A percentile compares a stretch with the other conserved stretches of the same genome.
Evolutionary conservation across 2,888 invertebrate species (phyloP).

Genomic region (Isotomurus palustris): DNA sequence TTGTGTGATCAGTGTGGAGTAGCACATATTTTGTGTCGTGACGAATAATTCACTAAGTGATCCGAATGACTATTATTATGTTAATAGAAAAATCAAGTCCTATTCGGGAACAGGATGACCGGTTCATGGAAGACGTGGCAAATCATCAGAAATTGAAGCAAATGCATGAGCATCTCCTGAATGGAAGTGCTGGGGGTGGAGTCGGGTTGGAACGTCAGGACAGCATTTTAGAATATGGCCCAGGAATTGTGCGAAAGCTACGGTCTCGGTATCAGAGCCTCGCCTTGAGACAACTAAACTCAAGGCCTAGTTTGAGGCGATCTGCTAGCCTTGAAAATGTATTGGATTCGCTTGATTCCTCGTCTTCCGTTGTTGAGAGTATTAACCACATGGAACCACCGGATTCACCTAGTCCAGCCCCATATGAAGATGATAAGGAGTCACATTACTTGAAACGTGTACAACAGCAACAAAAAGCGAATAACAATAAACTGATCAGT

Average conservation of each 20-base stretch:
- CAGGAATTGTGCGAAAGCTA: conserved; percentile 82
- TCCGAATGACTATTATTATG: conserved; percentile 21
- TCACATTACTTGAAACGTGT: not conserved
- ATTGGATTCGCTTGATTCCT: conserved; percentile 62
- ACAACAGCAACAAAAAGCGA: not conserved
- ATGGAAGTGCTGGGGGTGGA: conserved; percentile 13
- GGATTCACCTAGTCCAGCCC: conserved; percentile 18
- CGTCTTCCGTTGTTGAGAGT: conserved; percentile 1
- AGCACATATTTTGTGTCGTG: no score
- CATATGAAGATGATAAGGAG: not conserved
- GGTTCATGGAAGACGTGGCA: conserved; percentile 26
- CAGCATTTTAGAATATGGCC: conserved; percentile 61
- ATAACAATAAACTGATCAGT: not conserved
- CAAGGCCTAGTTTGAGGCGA: conserved; percentile 67
- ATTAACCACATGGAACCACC: not conserved
- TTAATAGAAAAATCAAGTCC: conserved; percentile 44
- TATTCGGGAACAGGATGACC: conserved; percentile 28
- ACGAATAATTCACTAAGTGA: no score
- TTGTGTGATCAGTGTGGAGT: no score
- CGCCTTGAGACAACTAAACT: conserved; percentile 64
- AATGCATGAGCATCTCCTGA: not conserved
- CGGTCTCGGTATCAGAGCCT: conserved; percentile 81
- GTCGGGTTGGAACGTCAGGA: conserved; percentile 27
- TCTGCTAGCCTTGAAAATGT: conserved; percentile 81
- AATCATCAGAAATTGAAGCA: conserved; percentile 17